These are phyloP conservation scores for Tapirus indicus DNA, from an alignment of 2,797 vertebrate genomes.

Conservation along the genomic window DNA sequence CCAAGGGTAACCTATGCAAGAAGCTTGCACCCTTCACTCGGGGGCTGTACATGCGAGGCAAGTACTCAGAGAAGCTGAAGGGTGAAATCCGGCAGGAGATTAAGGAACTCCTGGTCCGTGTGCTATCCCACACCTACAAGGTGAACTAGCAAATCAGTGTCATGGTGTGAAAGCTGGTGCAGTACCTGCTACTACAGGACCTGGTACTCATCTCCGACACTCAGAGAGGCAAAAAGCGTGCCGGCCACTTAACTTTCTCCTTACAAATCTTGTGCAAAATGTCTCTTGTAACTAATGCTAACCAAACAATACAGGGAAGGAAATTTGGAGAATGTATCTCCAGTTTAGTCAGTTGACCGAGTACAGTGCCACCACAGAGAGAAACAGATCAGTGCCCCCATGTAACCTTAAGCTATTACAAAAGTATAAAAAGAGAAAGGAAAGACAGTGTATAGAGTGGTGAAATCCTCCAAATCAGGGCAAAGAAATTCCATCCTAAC, in stretches of 20 bases:
- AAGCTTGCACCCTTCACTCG: neutral
- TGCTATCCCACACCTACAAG: neutral
- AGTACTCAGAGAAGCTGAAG: neutral
- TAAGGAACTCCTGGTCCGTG: neutral
- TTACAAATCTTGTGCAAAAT: neutral
- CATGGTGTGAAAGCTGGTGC: neutral
- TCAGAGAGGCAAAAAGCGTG: neutral
- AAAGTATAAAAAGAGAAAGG: neutral
- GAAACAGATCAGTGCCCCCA: neutral
- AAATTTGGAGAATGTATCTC: neutral
- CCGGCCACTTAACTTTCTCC: neutral
- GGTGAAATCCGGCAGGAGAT: neutral
- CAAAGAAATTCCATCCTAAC: neutral
- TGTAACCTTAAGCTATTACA: neutral
- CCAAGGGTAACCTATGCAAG: neutral
- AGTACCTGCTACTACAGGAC: neutral
- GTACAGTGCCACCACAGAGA: neutral
- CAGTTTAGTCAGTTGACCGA: neutral
- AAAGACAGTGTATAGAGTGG: neutral
- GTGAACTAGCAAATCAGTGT: neutral
- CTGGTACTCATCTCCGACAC: neutral
- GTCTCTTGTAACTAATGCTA: neutral
- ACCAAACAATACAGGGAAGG: neutral
- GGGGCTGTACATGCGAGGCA: neutral
- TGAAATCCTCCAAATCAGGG: neutral